phyloP scores from a whole-genome alignment of 1,140 invertebrate genomes.

The Drosophila asahinai region DNA sequence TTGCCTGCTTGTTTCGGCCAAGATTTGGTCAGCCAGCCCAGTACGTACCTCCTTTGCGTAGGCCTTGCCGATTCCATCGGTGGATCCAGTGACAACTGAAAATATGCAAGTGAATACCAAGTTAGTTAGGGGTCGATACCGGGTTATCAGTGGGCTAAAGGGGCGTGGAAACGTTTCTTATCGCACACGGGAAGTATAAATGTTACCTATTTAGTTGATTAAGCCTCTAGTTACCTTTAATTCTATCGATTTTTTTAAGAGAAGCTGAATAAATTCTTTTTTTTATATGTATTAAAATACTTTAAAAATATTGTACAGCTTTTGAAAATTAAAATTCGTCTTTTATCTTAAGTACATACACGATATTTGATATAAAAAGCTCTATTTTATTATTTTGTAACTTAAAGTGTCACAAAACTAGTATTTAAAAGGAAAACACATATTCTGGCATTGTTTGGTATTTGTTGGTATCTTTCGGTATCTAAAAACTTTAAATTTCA shows the following conservation, averaged over 20 bases:
- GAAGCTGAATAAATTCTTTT: too few species aligned
- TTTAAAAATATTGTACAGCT: background rate
- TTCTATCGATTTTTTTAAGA: background rate
- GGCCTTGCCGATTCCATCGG: slow-evolving; percentile 97
- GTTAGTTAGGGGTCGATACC: slow-evolving; percentile 8
- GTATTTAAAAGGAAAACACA: background rate
- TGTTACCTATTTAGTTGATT: slow-evolving; percentile 3
- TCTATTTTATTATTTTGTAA: too few species aligned
- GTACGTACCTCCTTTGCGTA: slow-evolving; percentile 91
- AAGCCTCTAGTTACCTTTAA: background rate
- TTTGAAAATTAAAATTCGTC: too few species aligned
- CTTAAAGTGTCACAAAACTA: background rate
- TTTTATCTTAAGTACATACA: too few species aligned
- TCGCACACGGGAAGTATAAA: slow-evolving; percentile 21
- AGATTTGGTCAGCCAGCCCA: slow-evolving; percentile 1
- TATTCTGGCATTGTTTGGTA: background rate
- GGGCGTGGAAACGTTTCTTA: slow-evolving; percentile 31
- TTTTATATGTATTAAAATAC: too few species aligned
- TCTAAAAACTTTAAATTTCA: background rate
- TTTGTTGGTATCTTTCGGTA: background rate
- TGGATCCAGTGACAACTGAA: slow-evolving; percentile 94
- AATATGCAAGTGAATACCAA: slow-evolving; percentile 65
- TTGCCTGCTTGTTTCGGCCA: slow-evolving; percentile 6
- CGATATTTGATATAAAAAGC: too few species aligned
- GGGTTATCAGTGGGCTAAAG: slow-evolving; percentile 14